Evolutionary conservation across 2,113 vertebrate species (phyloP).

Genomic region (Lophius piscatorius): DNA sequence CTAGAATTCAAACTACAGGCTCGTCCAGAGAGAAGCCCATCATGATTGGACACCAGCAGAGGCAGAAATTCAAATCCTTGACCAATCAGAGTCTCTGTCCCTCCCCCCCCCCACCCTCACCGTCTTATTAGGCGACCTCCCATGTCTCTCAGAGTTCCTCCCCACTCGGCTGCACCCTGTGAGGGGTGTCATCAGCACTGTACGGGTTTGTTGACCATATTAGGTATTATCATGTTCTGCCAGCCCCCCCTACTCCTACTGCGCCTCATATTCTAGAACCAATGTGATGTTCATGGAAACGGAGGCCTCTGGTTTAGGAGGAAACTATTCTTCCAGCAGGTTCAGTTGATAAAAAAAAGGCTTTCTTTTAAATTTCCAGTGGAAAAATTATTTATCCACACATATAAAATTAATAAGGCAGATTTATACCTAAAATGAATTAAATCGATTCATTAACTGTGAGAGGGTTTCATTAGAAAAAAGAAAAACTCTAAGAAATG

Average conservation of each 20-base stretch:
- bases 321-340: slow-evolving; percentile 7
- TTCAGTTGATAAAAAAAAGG: slow-evolving; percentile 1
- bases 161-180: slow-evolving; percentile 52
- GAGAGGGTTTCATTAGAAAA: no score
- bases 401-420: no score
- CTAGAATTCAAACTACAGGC: slow-evolving; percentile 63
- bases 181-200: slow-evolving; percentile 69
- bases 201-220: slow-evolving; percentile 80
- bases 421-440: no score
- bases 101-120: slow-evolving; percentile 64
- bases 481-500: slow-evolving; percentile 3
- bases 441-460: no score
- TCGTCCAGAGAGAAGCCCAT: slow-evolving; percentile 45
- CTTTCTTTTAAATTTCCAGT: not conserved
- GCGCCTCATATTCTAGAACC: slow-evolving; percentile 30
- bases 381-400: not conserved
- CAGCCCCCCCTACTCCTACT: slow-evolving; percentile 27
- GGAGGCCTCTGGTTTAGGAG: slow-evolving; percentile 50
- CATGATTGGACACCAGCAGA: slow-evolving; percentile 68
- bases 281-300: slow-evolving; percentile 43
- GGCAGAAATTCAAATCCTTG: slow-evolving; percentile 74
- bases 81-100: slow-evolving; percentile 69
- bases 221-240: slow-evolving; percentile 68
- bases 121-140: slow-evolving; percentile 69
- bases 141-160: slow-evolving; percentile 73